Evolutionary conservation across 2,888 invertebrate genomes (phyloP).

Genomic region (Noctua pronuba): DNA sequence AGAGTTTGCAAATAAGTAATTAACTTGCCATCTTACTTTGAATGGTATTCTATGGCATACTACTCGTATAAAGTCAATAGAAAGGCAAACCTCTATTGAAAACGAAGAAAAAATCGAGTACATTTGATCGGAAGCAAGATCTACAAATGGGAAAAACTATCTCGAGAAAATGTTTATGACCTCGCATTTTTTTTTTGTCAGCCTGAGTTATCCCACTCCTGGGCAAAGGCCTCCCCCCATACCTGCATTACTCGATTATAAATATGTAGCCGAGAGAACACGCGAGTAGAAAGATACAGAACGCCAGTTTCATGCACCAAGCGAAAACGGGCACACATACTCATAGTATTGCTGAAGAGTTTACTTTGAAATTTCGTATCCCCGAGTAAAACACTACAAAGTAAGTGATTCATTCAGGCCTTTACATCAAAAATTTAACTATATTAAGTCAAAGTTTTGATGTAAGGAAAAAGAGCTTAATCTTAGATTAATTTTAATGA

Average conservation of each 20-base stretch:
- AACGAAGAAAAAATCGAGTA: neutral
- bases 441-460: no score
- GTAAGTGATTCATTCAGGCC: neutral
- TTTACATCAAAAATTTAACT: no score
- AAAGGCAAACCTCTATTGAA: neutral
- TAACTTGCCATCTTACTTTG: neutral
- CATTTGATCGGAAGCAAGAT: neutral
- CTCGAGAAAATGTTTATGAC: neutral
- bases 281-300: neutral
- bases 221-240: no score
- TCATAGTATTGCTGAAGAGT: neutral
- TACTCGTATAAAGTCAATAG: no score
- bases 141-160: neutral
- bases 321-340: neutral
- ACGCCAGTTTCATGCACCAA: no score
- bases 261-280: neutral
- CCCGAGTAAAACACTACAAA: neutral
- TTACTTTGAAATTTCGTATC: neutral
- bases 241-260: conserved; percentile 2
- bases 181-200: no score
- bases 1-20: neutral
- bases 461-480: no score
- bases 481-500: neutral
- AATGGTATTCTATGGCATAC: neutral
- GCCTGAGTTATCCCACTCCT: no score